phyloP scores from a whole-genome alignment of 2,113 vertebrate genomes.

The Machaerirhynchus nigripectus region DNA sequence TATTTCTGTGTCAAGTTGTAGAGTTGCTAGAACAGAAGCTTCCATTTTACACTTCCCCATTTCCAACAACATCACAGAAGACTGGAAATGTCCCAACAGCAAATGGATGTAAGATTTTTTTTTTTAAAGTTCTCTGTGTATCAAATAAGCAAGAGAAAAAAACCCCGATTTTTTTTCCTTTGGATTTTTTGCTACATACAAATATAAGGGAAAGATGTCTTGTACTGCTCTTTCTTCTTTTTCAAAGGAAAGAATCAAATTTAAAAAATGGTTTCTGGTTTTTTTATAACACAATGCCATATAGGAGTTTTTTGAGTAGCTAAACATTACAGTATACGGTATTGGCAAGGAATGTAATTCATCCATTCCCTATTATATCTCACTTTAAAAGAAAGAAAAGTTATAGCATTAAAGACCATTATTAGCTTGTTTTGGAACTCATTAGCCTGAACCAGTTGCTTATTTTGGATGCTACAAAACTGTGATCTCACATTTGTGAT shows the following conservation, averaged over 20 bases:
- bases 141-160: neutral
- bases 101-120: neutral
- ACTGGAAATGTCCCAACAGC: slow-evolving; percentile 10
- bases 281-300: neutral
- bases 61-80: slow-evolving; percentile 6
- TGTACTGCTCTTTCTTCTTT: neutral
- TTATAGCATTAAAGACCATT: neutral
- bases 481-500: slow-evolving; percentile 37
- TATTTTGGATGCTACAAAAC: slow-evolving; percentile 22
- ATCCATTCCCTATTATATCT: neutral
- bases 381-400: neutral
- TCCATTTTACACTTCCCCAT: slow-evolving; percentile 24
- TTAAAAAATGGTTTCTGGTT: neutral
- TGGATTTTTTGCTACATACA: neutral
- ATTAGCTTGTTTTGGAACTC: slow-evolving; percentile 17
- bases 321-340: neutral
- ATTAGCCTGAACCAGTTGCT: neutral
- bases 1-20: slow-evolving; percentile 19
- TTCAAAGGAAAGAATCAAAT: neutral
- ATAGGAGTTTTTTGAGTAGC: neutral
- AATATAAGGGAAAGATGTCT: neutral
- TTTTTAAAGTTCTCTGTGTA: neutral
- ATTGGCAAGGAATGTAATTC: neutral
- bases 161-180: neutral
- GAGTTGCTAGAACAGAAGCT: slow-evolving; percentile 32